Evolutionary conservation across 2,888 invertebrate species (phyloP), one percentile per base, ranked within the genome.

Genomic region (Xestoiulus laeticollis): DNA sequence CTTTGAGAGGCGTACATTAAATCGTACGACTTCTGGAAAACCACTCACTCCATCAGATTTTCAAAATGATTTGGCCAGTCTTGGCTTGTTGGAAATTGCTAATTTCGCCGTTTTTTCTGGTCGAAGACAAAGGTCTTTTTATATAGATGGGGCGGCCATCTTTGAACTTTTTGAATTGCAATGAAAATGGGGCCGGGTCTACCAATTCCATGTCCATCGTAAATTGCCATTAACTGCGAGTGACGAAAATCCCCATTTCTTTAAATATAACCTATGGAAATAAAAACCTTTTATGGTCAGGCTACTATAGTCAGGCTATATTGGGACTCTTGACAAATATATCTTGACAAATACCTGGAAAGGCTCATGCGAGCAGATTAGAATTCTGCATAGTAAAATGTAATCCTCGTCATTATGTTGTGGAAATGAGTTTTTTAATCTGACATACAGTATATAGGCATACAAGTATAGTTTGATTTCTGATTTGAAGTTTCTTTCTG

Each of bases 61-160:
- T 6, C 59, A 22, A 59, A 22, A 8, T 10, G 26, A 3, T 12
- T 26, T 68, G 22, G 12, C 68, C 68, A 78, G 78, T 78, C 78
- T 78, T 30, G 78, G 10, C 78, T 6, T 78, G 30, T 78, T 78
- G 30, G 30, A 78, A 78, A 78, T 78, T 78, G 78, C 30, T 30
- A 78, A 78, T 78, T 78, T 78, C 78, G 22, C 26, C 4, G n/a
- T n/a, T 78, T 78, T 78, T 78, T 78, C 6, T 26, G 14, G 26
- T 30, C 22, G 0, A 78, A 78, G 30, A 30, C 78, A 78, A 78
- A 68, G 59, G 78, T 0, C 78, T 78, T 78, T 59, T 78, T 78
- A 59, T 59, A n/a, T 19, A 6, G 59, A 59, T 59, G 22, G 59
- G n/a, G 78, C 78, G 78, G 78, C 78, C 30, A 78, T 78, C 78